These are phyloP conservation scores for Xestia c-nigrum DNA, from an alignment of 2,888 invertebrate genomes.

Conservation along the genomic window DNA sequence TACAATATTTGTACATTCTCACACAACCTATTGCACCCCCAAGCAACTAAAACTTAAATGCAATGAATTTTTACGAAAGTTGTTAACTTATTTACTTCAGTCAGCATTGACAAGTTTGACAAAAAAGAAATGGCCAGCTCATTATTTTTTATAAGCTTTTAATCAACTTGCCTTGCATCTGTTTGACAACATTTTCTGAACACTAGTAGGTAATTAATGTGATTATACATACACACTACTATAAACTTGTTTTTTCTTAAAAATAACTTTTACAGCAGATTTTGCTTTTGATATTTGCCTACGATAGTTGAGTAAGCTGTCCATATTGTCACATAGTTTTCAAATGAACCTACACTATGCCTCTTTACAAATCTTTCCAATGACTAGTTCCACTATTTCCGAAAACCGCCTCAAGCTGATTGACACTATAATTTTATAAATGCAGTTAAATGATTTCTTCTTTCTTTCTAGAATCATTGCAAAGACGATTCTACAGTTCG, in stretches of 20 bases:
- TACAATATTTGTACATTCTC: conserved; percentile 51
- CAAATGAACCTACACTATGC: conserved; percentile 2
- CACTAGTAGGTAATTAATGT: background rate
- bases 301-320: background rate
- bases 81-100: conserved; percentile 4
- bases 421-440: conserved; percentile 48
- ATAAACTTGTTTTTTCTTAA: background rate
- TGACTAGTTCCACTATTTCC: conserved; percentile 58
- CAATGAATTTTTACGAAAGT: conserved; percentile 36
- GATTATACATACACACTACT: background rate
- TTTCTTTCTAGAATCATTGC: conserved; percentile 28
- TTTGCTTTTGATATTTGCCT: background rate
- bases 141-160: background rate
- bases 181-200: background rate
- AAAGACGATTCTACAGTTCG: conserved; percentile 31
- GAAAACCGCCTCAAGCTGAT: conserved; percentile 28
- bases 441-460: conserved; percentile 50
- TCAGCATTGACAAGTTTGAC: background rate
- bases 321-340: background rate
- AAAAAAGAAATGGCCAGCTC: background rate
- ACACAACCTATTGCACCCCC: conserved; percentile 51
- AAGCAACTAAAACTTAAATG: conserved; percentile 52
- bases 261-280: background rate
- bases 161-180: no score
- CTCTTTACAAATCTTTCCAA: conserved; percentile 30